Base-by-base conservation (phyloP, 2,797 vertebrate species). In the Smutsia gigantea region DNA sequence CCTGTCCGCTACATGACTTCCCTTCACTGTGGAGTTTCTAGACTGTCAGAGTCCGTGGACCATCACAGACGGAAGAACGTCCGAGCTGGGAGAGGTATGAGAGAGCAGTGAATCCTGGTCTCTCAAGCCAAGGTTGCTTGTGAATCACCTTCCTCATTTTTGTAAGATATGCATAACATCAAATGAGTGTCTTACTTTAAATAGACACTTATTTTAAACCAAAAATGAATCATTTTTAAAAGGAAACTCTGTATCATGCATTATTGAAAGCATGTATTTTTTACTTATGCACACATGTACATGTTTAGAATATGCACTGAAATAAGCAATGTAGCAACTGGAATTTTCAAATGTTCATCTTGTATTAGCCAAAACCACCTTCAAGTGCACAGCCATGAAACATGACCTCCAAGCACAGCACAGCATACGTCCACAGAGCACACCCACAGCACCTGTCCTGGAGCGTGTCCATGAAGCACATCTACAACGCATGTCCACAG, bases 31-130 rank as follows among this genome's bases (percentile, higher is more conserved):
- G 25, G 69, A 3, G 11, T 49, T 63, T 68, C 94, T 66, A 49
- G 69, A 49, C 5, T 1, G 1, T 87, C 59, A 5, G n/a, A 71
- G 23, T 14, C 29, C 1, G 0, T 3, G 10, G 42, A 42, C 25
- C 37, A 1, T 79, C 42, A 4, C 0, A 64, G 46, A 59, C 18
- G 0, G 1, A 31, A 69, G 53, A 39, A 49, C 0, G 0, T 51
- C 42, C 19, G 57, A 71, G 46, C 23, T 23, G 51, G 69, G 49
- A 29, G 53, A 66, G 17, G 14, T 10, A 7, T 23, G 39, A 7
- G 78, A 72, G 29, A 27, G 51, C 42, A 34, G 46, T 2, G 1
- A 13, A 5, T 11, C 37, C 37, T 15, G 5, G 29, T 23, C 23
- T 69, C 57, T 46, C 55, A 9, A 31, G 66, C 49, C 34, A 25